Percentiles rank a stretch among this genome's conserved stretches.
These are phyloP conservation scores for Pantherophis vulpinus DNA, from an alignment of 2,797 vertebrate species.

Conservation along the genomic window DNA sequence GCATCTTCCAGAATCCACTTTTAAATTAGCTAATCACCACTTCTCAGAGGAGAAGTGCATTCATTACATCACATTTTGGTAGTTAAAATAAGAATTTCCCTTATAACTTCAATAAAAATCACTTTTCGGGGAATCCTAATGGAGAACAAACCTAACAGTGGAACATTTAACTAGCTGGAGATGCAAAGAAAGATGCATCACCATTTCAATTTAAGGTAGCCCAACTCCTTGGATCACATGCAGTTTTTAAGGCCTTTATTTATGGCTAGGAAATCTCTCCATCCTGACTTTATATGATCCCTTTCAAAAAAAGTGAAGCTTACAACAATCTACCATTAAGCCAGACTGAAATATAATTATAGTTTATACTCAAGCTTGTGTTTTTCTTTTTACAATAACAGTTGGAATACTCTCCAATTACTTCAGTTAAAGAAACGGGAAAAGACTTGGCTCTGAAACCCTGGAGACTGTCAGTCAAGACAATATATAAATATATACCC, in stretches of 20 bases:
- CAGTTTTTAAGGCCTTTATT: background rate
- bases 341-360: background rate
- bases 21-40: background rate
- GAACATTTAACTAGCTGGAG: background rate
- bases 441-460: background rate
- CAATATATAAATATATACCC: no score
- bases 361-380: background rate
- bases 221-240: background rate
- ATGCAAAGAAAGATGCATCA: background rate
- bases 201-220: background rate
- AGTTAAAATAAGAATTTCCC: constrained; percentile 8
- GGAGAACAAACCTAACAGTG: background rate
- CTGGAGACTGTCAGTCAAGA: background rate
- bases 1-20: background rate
- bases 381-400: background rate
- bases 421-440: background rate
- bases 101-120: background rate
- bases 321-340: background rate
- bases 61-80: background rate
- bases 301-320: background rate
- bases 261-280: background rate
- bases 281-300: background rate
- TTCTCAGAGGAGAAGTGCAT: background rate
- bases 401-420: background rate
- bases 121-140: constrained; percentile 7